Evolutionary conservation across 2,113 vertebrate genomes (phyloP).

Genomic region (Hucho hucho): DNA sequence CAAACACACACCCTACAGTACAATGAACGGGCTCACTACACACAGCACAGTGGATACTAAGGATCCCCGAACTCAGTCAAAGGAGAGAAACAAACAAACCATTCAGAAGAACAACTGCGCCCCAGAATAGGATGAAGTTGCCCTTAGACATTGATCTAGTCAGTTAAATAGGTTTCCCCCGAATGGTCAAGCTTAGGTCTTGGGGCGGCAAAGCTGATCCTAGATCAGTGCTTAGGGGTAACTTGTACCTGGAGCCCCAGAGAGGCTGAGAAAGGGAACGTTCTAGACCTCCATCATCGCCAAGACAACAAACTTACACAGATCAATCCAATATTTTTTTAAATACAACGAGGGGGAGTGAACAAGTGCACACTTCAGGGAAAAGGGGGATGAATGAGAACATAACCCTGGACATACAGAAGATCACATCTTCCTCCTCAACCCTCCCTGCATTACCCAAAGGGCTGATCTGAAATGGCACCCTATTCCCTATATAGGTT

Average conservation of each 20-base stretch:
- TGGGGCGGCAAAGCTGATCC: neutral
- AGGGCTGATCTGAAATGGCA: too few relatives aligned
- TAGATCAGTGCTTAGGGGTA: neutral
- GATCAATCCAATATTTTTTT: too few relatives aligned
- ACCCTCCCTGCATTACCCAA: too few relatives aligned
- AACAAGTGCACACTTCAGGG: too few relatives aligned
- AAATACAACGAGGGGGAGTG: too few relatives aligned
- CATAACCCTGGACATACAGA: neutral
- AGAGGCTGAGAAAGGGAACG: neutral
- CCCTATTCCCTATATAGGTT: too few relatives aligned
- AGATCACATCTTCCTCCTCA: neutral
- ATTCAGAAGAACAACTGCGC: neutral
- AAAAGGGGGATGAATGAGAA: too few relatives aligned
- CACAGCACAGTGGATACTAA: constrained; percentile 32
- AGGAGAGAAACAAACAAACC: constrained; percentile 1
- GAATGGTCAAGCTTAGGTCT: too few relatives aligned
- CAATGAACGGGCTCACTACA: constrained; percentile 44
- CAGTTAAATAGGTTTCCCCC: neutral
- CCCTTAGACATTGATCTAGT: constrained; percentile 39
- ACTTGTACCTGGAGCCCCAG: neutral
- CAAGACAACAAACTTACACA: neutral
- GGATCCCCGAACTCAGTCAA: constrained; percentile 25
- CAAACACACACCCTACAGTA: constrained; percentile 30
- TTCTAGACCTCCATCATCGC: neutral
- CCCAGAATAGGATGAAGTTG: constrained; percentile 21